phyloP scores from a whole-genome alignment of 2,113 vertebrate genomes.

The Chaenocephalus aceratus region DNA sequence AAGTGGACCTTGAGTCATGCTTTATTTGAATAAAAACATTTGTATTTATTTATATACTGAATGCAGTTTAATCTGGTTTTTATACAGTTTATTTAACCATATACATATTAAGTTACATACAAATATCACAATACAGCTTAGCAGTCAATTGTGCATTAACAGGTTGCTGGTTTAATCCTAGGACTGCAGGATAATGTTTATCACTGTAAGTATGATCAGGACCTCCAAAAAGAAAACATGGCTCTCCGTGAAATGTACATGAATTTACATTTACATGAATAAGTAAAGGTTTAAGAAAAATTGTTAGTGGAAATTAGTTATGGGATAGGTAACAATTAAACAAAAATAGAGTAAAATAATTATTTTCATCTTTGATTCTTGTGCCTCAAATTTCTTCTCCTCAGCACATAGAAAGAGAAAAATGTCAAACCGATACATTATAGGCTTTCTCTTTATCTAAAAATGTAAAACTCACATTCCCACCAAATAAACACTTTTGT shows the following conservation, averaged over 20 bases:
- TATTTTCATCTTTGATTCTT: background rate
- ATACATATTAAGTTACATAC: background rate
- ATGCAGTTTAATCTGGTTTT: background rate
- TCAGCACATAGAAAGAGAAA: conserved; percentile 6
- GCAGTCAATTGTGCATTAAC: background rate
- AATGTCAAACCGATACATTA: background rate
- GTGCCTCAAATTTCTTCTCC: background rate
- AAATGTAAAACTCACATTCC: background rate
- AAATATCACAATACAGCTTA: background rate
- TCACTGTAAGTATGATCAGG: background rate
- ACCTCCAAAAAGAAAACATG: background rate
- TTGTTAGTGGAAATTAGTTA: background rate
- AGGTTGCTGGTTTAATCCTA: no score
- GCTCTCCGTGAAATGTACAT: background rate
- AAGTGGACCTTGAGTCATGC: background rate
- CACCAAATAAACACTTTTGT: background rate
- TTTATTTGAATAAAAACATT: background rate
- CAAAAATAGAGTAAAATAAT: background rate
- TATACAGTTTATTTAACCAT: background rate
- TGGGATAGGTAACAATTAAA: background rate
- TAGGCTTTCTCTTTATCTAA: background rate
- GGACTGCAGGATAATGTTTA: no score
- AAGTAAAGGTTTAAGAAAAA: background rate
- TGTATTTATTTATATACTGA: background rate
- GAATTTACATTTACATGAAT: background rate